phyloP scores from a whole-genome alignment of 2,113 vertebrate genomes.

The Typhlomys cinereus region DNA sequence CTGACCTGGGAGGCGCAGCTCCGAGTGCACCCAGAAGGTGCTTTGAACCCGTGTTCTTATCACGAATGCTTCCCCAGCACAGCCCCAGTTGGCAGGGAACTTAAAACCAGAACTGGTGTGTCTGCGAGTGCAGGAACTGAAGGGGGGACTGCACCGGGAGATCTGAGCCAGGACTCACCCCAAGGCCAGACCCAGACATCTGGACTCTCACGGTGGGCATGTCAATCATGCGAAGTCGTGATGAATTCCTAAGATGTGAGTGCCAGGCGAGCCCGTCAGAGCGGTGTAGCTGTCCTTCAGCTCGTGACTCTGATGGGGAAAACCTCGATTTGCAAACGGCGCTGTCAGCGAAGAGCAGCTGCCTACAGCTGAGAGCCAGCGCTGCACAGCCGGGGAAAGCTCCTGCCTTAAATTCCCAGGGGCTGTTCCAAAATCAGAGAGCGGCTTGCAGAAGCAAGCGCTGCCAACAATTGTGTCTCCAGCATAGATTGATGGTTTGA shows the following conservation, averaged over 20 bases:
- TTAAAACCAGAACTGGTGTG: not conserved
- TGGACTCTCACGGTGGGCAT: not conserved
- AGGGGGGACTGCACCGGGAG: not conserved
- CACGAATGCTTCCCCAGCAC: not conserved
- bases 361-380: not conserved
- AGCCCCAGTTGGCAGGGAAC: not conserved
- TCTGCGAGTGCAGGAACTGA: not conserved
- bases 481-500: not conserved
- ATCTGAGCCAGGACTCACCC: not conserved
- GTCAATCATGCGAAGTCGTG: not conserved
- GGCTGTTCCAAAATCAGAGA: conserved; percentile 28
- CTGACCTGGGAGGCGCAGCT: conserved; percentile 12
- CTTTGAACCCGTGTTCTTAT: not conserved
- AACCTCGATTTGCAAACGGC: not conserved
- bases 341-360: not conserved
- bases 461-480: conserved; percentile 5
- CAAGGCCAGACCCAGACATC: not conserved
- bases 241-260: not conserved
- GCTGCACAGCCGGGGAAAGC: not conserved
- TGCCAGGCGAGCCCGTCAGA: not conserved
- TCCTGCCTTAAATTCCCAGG: not conserved
- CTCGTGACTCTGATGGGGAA: conserved; percentile 31
- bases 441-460: conserved; percentile 9
- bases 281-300: not conserved
- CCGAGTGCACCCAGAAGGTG: not conserved